phyloP scores from a whole-genome alignment of 2,797 vertebrate species.

The Spheniscus humboldti region DNA sequence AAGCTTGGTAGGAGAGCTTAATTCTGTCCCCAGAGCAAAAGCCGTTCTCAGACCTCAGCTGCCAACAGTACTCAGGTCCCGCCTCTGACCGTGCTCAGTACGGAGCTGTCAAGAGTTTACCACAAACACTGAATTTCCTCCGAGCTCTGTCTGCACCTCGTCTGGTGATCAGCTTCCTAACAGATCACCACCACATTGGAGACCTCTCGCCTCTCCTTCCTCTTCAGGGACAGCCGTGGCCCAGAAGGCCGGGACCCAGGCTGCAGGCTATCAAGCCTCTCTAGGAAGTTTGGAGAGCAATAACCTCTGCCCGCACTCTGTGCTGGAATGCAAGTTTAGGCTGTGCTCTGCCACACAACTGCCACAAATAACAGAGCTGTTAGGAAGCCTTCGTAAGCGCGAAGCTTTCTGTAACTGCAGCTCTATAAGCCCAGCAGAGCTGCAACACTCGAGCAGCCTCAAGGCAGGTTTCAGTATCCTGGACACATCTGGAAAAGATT shows the following conservation, averaged over 20 bases:
- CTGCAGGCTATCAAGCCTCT: not conserved
- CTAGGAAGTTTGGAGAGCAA: not conserved
- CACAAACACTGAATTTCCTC: accelerated
- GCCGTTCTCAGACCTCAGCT: not conserved
- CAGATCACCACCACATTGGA: not conserved
- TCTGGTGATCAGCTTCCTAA: not conserved
- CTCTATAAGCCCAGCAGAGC: not conserved
- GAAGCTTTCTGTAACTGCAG: not conserved
- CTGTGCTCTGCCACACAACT: not conserved
- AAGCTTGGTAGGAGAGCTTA: not conserved
- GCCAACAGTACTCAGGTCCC: not conserved
- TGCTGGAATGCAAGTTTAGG: not conserved
- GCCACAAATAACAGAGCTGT: not conserved
- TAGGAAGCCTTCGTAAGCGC: accelerated
- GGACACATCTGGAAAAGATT: not conserved
- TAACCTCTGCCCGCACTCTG: not conserved
- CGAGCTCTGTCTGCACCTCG: not conserved
- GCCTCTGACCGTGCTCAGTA: not conserved
- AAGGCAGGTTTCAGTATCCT: not conserved
- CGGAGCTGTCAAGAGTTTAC: not conserved
- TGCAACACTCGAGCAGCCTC: not conserved
- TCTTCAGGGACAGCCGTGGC: not conserved
- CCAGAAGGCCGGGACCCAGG: not conserved
- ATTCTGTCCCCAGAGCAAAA: not conserved
- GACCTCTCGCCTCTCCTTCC: not conserved